These are phyloP conservation scores for Paracyclopina nana DNA, from an alignment of 1,140 invertebrate species.

Conservation along the genomic window DNA sequence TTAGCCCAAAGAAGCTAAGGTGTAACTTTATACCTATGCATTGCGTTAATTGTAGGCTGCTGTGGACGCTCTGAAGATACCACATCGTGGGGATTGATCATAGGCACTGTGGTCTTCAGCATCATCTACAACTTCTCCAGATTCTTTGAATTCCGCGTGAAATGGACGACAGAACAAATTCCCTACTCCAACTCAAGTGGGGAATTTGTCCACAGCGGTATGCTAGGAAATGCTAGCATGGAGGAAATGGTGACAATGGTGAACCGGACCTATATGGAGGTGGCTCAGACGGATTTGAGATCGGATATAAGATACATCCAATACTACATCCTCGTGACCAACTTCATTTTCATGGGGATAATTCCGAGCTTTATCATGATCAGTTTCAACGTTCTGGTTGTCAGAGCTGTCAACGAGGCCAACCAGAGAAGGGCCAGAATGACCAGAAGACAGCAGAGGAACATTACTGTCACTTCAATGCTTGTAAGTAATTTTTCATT, in stretches of 20 bases:
- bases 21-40: no score
- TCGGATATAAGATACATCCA: conserved; percentile 1
- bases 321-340: conserved; percentile 3
- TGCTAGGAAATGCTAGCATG: neutral
- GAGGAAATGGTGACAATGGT: neutral
- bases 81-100: conserved; percentile 2
- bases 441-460: conserved; percentile 4
- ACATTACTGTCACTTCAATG: conserved; percentile 7
- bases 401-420: neutral
- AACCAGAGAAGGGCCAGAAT: neutral
- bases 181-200: conserved; percentile 2
- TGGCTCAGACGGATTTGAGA: neutral
- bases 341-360: conserved; percentile 4
- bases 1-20: no score
- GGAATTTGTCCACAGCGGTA: no score
- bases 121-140: neutral
- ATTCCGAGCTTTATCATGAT: conserved; percentile 4
- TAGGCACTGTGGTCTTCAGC: neutral
- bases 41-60: no score
- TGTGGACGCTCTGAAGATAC: neutral
- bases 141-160: neutral
- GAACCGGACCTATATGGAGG: neutral
- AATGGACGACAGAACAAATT: neutral
- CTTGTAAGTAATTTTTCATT: no score
- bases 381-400: conserved; percentile 3